Evolutionary conservation across 2,113 vertebrate species (phyloP), one percentile per base, ranked within the genome.

Genomic region (Podarcis cretensis): DNA sequence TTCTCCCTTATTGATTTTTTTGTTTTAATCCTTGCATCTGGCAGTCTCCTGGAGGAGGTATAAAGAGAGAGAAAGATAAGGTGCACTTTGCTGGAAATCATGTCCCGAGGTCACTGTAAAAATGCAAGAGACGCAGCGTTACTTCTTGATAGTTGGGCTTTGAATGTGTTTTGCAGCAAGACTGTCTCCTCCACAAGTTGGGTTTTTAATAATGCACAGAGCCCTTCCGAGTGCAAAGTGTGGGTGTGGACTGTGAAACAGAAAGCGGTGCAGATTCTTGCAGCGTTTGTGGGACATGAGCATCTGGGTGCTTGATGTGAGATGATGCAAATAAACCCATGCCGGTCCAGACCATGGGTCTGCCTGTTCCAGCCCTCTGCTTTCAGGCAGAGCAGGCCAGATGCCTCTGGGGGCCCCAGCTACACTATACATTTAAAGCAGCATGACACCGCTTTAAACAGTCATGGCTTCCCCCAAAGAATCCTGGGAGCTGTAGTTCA

Each of bases 231-330:
- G 77, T 69, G 81, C 75, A 87, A 27, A 85, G 81, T 13, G 12
- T 12, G 75, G 6, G 3, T 4, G 7, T 32, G 81, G 8, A 13
- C n/a, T 65, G 32, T 84, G 92, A 57, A 83, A 83, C 88, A 82
- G 77, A 73, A 82, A 93, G 85, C 91, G 93, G 91, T 90, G 48
- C 85, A 57, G 86, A 35, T 90, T 90, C 12, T 91, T 93, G 87
- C 87, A 73, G 90, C 89, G 82, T 92, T 93, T 92, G 86, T 94
- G 89, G 90, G 83, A 57, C 12, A 9, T 43, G 9, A 40, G n/a
- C 43, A 30, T 40, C 10, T 18, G 37, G 9, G 27, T 59, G 12
- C 1, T 13, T 73, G 30, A n/a, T 40, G 1, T 6, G 30, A 48
- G 37, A 48, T n/a, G 57, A 23, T 2, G 1, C 35, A 77, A 1